A percentile compares a stretch with the other conserved stretches of the same genome.
These are phyloP conservation scores for Pyrocoelia pectoralis DNA, from an alignment of 2,888 invertebrate species.

Conservation along the genomic window DNA sequence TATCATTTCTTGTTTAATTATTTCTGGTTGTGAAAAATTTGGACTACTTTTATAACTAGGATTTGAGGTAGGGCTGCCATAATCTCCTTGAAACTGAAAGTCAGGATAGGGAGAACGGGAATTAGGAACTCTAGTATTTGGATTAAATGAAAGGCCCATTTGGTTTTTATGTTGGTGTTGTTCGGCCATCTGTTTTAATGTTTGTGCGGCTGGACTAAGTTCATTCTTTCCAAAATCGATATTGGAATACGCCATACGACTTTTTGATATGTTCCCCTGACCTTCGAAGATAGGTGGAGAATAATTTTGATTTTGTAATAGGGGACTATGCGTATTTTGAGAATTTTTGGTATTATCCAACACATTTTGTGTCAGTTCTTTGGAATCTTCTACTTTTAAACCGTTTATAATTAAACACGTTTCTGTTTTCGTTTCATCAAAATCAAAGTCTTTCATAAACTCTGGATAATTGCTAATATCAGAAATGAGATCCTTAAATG, in stretches of 20 bases:
- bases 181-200: conserved; percentile 96
- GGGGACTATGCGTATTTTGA: conserved; percentile 51
- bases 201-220: conserved; percentile 92
- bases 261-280: conserved; percentile 32
- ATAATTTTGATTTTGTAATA: conserved; percentile 52
- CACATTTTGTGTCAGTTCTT: conserved; percentile 47
- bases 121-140: conserved; percentile 56
- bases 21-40: conserved; percentile 60
- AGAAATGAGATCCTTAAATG: conserved; percentile 86
- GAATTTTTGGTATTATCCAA: conserved; percentile 41
- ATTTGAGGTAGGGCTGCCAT: conserved; percentile 61
- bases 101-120: conserved; percentile 69
- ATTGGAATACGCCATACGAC: conserved; percentile 52
- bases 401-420: conserved; percentile 42
- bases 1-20: conserved; percentile 67
- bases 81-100: conserved; percentile 66
- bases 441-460: conserved; percentile 81
- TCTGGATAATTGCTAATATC: conserved; percentile 87
- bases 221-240: conserved; percentile 64
- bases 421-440: conserved; percentile 67
- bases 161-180: conserved; percentile 91
- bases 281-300: conserved; percentile 55
- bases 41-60: conserved; percentile 58
- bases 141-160: conserved; percentile 68
- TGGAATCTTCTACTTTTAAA: conserved; percentile 55